Conservation (phyloP, 2,797 vertebrate species). For the Gambelia wislizenii region DNA sequence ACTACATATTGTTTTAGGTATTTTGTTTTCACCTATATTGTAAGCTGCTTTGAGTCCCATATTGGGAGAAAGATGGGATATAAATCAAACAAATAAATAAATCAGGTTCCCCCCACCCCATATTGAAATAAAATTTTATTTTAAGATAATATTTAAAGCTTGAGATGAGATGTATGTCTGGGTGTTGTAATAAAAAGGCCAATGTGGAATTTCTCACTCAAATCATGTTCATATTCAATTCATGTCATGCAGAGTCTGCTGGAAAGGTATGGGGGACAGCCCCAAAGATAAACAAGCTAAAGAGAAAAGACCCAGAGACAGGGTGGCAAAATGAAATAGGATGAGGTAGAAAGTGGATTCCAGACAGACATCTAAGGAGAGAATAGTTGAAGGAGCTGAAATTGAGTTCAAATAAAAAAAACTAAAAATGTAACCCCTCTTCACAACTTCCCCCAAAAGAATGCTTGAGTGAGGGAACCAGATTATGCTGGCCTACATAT, state of each 20-base stretch:
- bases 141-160: slow-evolving; percentile 5
- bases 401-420: too few relatives aligned
- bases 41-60: neutral
- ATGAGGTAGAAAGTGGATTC: too few relatives aligned
- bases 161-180: too few relatives aligned
- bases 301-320: neutral
- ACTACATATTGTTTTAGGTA: too few relatives aligned
- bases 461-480: too few relatives aligned
- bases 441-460: too few relatives aligned
- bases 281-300: neutral
- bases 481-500: too few relatives aligned
- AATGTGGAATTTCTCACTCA: slow-evolving; percentile 21
- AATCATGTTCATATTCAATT: slow-evolving; percentile 29
- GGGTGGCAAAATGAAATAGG: neutral
- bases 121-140: neutral
- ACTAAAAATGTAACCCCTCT: too few relatives aligned
- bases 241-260: neutral
- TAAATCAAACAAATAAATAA: neutral
- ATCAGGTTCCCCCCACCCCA: too few relatives aligned
- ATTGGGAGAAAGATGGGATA: neutral
- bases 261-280: neutral
- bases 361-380: too few relatives aligned
- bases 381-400: too few relatives aligned
- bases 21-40: neutral
- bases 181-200: neutral